Evolutionary conservation across 92 coral and sea anemone genomes (phyloP), one percentile per base, ranked within the genome.

Genomic region (Hydrozoanthus gracilis): DNA sequence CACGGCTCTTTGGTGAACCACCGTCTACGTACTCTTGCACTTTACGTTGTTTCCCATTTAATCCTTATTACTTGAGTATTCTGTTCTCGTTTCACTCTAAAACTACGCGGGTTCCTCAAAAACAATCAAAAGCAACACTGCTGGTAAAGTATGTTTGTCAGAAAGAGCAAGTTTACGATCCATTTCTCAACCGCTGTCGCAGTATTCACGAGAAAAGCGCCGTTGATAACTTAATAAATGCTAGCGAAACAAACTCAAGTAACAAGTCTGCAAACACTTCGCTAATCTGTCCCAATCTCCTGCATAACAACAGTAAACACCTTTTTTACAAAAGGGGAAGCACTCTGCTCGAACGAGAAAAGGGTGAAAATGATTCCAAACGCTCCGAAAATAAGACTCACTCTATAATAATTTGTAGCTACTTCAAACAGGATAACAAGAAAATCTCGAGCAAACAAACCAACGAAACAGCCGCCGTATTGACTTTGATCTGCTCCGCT

Each of bases 281-380:
- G 65, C 65, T 58, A 58, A 58, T 58, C 65, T 58, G 65, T 58
- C 65, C 65, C 65, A 58, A 58, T 58, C 65, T 58, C 65, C 65
- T 58, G 65, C 65, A 58, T 58, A 58, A 58, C 65, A 58, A 58
- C 65, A 58, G 65, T 58, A 58, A 58, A 58, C 65, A 3, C 47
- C 46, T 7, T 18, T 18, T 3, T 69, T 69, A 18, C 74, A 69
- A 44, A 58, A 58, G 65, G 65, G 5, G 65, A 58, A 58, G 5
- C 5, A 58, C 65, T 58, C 65, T 58, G 65, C 65, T 58, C 65
- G 65, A 58, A 58, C 65, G 61, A 54, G 61, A 54, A 54, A 54
- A 54, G 61, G 61, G 39, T 27, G 39, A 27, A 27, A 27, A 27
- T 27, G 39, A 0, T 27, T 27, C 39, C 39, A 27, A 27, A 27